Conservation (phyloP, 2,888 invertebrate species). For the Rhabditoides inermis region DNA sequence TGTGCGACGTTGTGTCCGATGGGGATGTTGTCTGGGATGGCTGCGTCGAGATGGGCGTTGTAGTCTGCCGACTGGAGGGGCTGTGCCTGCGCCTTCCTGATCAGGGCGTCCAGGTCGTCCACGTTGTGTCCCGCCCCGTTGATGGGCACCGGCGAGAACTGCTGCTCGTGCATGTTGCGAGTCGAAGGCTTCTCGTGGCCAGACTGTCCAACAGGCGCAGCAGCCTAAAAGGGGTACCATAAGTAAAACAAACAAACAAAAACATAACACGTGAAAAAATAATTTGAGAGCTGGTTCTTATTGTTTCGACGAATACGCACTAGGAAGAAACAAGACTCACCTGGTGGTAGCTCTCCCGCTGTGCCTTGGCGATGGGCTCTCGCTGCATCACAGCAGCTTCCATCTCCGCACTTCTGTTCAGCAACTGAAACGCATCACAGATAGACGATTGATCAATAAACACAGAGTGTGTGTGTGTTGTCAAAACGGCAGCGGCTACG, state of each 20-base stretch:
- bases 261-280: too few relatives aligned
- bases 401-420: conserved; percentile 15
- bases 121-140: conserved; percentile 32
- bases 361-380: not conserved
- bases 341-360: too few relatives aligned
- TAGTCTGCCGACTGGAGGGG: conserved; percentile 15
- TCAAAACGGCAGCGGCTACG: too few relatives aligned
- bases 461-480: not conserved
- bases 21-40: conserved; percentile 38
- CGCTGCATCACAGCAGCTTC: conserved; percentile 10
- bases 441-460: not conserved
- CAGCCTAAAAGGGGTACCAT: too few relatives aligned
- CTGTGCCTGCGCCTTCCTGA: conserved; percentile 31
- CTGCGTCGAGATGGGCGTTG: conserved; percentile 17
- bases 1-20: conserved; percentile 42
- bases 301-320: too few relatives aligned
- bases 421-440: conserved; percentile 8
- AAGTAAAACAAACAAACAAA: too few relatives aligned
- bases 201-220: too few relatives aligned
- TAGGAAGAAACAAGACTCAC: too few relatives aligned
- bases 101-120: conserved; percentile 33
- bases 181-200: conserved; percentile 9
- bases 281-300: too few relatives aligned
- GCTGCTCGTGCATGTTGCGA: too few relatives aligned
- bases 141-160: too few relatives aligned